A percentile compares a stretch with the other conserved stretches of the same genome.
phyloP scores from a whole-genome alignment of 2,113 vertebrate species.

The Bubo bubo region DNA sequence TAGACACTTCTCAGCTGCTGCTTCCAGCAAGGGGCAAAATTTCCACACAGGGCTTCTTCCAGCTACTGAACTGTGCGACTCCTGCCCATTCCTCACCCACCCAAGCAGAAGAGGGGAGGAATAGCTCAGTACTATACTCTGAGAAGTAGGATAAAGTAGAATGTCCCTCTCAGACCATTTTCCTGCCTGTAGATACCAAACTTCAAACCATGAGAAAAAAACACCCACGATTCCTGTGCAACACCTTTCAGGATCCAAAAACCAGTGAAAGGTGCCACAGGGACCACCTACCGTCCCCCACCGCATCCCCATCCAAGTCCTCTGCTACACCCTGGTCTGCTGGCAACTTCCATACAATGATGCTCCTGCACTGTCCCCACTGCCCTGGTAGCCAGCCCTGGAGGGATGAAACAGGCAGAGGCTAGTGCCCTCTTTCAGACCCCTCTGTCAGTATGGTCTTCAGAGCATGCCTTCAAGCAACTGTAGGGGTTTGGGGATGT shows the following conservation, averaged over 20 bases:
- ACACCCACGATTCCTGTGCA: background rate
- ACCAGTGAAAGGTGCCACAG: background rate
- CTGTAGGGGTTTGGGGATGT: background rate
- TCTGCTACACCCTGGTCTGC: background rate
- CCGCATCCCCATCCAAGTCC: background rate
- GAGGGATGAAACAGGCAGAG: background rate
- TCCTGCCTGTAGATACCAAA: background rate
- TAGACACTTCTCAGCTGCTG: background rate
- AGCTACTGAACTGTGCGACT: background rate
- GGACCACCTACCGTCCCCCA: background rate
- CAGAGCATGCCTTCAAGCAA: background rate
- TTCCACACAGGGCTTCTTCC: background rate
- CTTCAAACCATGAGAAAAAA: background rate
- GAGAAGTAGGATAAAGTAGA: background rate
- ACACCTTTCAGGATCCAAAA: background rate
- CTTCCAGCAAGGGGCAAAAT: background rate
- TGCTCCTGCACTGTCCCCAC: background rate
- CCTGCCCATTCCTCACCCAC: background rate
- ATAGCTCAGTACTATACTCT: background rate
- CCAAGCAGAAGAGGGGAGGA: background rate
- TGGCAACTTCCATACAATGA: background rate
- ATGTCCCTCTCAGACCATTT: background rate
- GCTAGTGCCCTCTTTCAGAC: background rate
- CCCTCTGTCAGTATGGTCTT: background rate
- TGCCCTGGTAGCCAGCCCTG: accelerated